Conservation (phyloP, 2,797 vertebrate species). For the Salarias fasciatus region DNA sequence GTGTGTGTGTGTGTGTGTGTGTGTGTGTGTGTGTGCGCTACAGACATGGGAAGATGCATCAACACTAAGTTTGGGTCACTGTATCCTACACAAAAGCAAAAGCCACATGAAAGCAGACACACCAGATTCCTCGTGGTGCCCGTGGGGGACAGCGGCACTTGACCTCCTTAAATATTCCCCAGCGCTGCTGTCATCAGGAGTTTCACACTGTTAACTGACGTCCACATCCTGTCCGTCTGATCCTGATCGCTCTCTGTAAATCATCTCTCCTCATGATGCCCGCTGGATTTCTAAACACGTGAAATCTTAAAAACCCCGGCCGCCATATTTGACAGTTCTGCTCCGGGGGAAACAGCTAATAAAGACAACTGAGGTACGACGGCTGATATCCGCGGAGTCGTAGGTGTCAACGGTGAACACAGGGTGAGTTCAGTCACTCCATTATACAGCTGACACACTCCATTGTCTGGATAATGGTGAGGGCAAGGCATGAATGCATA, state of each 20-base stretch:
- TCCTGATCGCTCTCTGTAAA: constrained; percentile 9
- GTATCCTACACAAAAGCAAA: constrained; percentile 33
- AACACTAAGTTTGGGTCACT: constrained; percentile 32
- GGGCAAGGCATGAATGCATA: constrained; percentile 72
- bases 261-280: constrained; percentile 15
- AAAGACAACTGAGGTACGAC: constrained; percentile 41
- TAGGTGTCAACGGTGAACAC: constrained; percentile 29
- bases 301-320: not conserved
- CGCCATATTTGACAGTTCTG: constrained; percentile 6
- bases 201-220: constrained; percentile 33
- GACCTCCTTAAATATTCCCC: constrained; percentile 81
- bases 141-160: constrained; percentile 51
- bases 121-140: constrained; percentile 39
- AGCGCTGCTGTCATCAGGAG: constrained; percentile 39
- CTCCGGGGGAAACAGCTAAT: constrained; percentile 20
- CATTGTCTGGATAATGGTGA: constrained; percentile 67
- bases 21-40: not conserved
- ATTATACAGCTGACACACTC: constrained; percentile 61
- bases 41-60: constrained; percentile 27
- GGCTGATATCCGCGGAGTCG: constrained; percentile 43
- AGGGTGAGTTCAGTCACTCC: constrained; percentile 45
- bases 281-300: constrained; percentile 7
- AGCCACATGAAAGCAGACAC: constrained; percentile 44
- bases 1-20: too few species aligned
- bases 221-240: constrained; percentile 9